Base-by-base conservation (phyloP, 37 sponge, comb jelly and placozoan species). In the Cladorhizidae sp. region DNA sequence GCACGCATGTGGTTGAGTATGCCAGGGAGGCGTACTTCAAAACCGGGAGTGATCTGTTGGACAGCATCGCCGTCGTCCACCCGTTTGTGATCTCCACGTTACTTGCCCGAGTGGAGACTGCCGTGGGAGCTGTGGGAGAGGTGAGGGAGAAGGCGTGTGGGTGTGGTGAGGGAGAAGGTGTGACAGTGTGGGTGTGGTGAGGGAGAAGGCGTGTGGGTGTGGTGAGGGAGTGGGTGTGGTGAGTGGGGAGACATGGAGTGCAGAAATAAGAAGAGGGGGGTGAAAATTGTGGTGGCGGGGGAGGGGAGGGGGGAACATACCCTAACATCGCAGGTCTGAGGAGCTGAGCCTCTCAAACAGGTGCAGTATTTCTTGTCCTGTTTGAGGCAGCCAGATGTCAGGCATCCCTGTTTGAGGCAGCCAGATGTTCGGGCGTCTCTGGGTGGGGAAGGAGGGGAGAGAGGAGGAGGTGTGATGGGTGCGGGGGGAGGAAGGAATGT, bases 21-120 rank as follows among this genome's bases (percentile, higher is more conserved):
- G 89, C 95, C 32, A 45, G 89, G 45, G 95, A 95, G 28, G 83
- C 87, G 12, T 95, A 95, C 81, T 83, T 85, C 25, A 59, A 77
- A 5, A 93, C 91, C 0, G 91, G 93, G n/a, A 12, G 71, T 22
- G 42, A 64, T 8, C 80, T 92, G 11, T 70, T 93, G 74, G 93
- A 79, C 57, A 75, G 88, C 67, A 93, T 92, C 42, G 92, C 91
- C 35, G 77, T 77, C 21, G 86, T 87, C 17, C 96, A 90, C 37
- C 93, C 96, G 42, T 84, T 76, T 40, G 67, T 79, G 12, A 80
- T 90, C 36, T 85, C 93, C 54, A 77, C 75, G 35, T 62, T 95
- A 41, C 54, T 95, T 37, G 49, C 70, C 25, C 59, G 79, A 35
- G 65, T 80, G 32, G 43, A 70, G 51, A 81, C 75, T 40, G 74